Percentiles rank a stretch among this genome's conserved stretches.
Conservation (phyloP, 2,113 vertebrate species). For the Poicephalus gulielmi region DNA sequence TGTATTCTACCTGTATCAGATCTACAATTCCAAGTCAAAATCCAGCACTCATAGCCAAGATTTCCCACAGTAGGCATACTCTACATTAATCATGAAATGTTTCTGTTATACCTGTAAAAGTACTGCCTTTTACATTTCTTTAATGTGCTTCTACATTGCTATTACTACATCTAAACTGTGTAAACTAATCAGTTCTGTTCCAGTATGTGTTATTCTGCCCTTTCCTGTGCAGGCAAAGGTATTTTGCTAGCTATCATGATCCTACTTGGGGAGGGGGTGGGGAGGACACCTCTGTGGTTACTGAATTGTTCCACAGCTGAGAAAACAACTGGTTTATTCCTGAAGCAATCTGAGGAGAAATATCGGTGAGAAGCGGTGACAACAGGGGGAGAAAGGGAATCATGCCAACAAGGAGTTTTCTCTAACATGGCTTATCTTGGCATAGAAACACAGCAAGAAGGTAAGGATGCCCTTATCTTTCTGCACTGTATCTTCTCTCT, state of each 20-base stretch:
- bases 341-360: background rate
- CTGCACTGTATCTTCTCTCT: background rate
- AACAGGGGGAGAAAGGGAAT: background rate
- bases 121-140: background rate
- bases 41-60: background rate
- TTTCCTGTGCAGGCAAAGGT: background rate
- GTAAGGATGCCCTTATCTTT: background rate
- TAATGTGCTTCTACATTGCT: background rate
- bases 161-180: background rate
- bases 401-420: background rate
- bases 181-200: background rate
- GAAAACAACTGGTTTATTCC: constrained; percentile 31
- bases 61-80: background rate
- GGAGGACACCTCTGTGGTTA: background rate
- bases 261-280: background rate
- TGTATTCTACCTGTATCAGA: background rate
- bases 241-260: background rate
- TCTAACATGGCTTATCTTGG: background rate
- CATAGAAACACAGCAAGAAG: background rate
- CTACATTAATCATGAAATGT: background rate
- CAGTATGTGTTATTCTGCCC: background rate
- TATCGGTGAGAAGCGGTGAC: background rate
- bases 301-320: background rate
- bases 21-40: background rate
- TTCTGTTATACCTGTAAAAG: background rate